Percentiles rank a stretch among this genome's conserved stretches.
phyloP scores from a whole-genome alignment of 2,113 vertebrate species.

The rabbit (Oryctolagus cuniculus) region DNA sequence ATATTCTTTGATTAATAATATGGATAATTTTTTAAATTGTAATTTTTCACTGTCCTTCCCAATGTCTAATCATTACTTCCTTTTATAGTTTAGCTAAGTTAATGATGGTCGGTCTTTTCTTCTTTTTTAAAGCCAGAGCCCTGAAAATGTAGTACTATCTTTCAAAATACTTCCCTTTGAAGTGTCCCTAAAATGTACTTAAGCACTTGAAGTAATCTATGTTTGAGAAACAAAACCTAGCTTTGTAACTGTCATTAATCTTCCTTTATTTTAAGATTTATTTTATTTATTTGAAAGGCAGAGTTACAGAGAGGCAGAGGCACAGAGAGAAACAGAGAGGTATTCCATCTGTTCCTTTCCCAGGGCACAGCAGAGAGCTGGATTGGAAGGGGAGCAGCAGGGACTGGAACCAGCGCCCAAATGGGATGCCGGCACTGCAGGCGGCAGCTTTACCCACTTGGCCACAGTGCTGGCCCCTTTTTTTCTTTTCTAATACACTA shows the following conservation, averaged over 20 bases:
- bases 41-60: not conserved
- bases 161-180: constrained; percentile 7
- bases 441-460: too few species aligned
- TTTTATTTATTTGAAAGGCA: too few species aligned
- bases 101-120: not conserved
- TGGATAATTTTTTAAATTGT: not conserved
- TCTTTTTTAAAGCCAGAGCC: not conserved
- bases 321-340: too few species aligned
- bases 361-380: too few species aligned
- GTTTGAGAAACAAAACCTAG: constrained; percentile 20
- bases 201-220: constrained; percentile 43
- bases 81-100: constrained; percentile 27
- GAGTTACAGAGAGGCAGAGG: too few species aligned
- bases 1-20: not conserved
- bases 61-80: constrained; percentile 38
- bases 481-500: constrained; percentile 50
- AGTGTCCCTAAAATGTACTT: constrained; percentile 44
- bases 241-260: constrained; percentile 46
- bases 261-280: not conserved
- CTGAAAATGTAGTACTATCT: constrained; percentile 5
- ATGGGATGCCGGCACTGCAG: too few species aligned
- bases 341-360: too few species aligned
- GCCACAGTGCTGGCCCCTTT: too few species aligned
- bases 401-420: too few species aligned
- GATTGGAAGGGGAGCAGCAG: too few species aligned